Base-by-base conservation (phyloP, 1,140 invertebrate genomes). In the Rhyzopertha dominica region DNA sequence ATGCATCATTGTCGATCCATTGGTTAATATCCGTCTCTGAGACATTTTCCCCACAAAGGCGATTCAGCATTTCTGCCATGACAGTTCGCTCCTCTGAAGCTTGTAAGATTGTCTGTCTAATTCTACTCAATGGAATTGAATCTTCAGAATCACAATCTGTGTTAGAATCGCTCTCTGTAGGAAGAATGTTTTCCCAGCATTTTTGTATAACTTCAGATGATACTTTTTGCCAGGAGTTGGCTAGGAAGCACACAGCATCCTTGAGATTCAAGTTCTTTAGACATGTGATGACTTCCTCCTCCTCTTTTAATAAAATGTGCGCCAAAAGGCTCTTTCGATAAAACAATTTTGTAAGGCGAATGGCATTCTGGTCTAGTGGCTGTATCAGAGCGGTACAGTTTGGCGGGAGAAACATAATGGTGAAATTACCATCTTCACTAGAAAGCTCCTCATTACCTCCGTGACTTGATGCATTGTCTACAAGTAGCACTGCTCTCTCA, bases 341-440 rank as follows among this genome's bases (percentile, higher is more conserved):
- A 47, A 39, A 35, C 24, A 46, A 37, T 13, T 53, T 54, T 23
- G 54, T 34, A 47, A 51, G 51, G 47, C 43, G 34, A 28, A 49
- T 53, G 17, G 45, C 19, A 18, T 36, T 40, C 34, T 62, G 57
- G 42, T 65, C 53, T 54, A 65, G 54, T 13, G 61, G 58, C 44
- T 61, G 60, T 9, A 59, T 54, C 18, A 43, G 37, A 9, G 59
- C 38, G 5, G 53, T 62, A 4, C 42, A 44, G 30, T 64, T 64
- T 19, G 57, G 54, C 24, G 60, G 58, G n/a, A 65, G 47, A 49
- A 56, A 65, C 41, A 55, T 55, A 12, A 49, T 41, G n/a, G 30
- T 38, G 13, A 53, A 25, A 5, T 34, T n/a, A 10, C 30, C 28
- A 37, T 56, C 56, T 4, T 54, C 38, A 24, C 25, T 34, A 38